Evolutionary conservation across 1,140 invertebrate species (phyloP).

Genomic region (Aphelenchoides besseyi): DNA sequence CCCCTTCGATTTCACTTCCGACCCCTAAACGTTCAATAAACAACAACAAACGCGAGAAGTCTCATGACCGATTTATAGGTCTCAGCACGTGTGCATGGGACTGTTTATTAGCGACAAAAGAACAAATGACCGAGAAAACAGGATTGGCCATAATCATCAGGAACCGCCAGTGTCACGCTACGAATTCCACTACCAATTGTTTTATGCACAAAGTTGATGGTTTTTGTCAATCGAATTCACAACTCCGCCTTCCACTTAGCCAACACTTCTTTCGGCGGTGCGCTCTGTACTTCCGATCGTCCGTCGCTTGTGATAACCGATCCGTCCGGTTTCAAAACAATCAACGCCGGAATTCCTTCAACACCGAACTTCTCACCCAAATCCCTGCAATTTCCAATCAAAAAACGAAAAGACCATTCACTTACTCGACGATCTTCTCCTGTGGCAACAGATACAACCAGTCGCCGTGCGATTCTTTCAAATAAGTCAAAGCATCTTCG

Average conservation of each 20-base stretch:
- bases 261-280: slow-evolving; percentile 7
- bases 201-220: too few species aligned
- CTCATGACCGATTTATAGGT: too few species aligned
- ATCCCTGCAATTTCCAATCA: slow-evolving; percentile 27
- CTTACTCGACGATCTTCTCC: slow-evolving; percentile 39
- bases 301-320: slow-evolving; percentile 33
- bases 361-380: slow-evolving; percentile 42
- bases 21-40: too few species aligned
- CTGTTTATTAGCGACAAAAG: too few species aligned
- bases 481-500: slow-evolving; percentile 59
- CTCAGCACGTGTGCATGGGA: too few species aligned
- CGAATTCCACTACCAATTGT: too few species aligned
- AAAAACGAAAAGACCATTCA: slow-evolving; percentile 22
- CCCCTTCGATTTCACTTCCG: too few species aligned
- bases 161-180: too few species aligned
- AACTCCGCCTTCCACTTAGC: slow-evolving; percentile 14
- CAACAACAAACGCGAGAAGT: too few species aligned
- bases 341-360: slow-evolving; percentile 55
- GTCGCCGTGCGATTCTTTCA: slow-evolving; percentile 63
- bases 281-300: slow-evolving; percentile 28
- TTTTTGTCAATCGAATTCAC: neutral
- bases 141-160: too few species aligned
- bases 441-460: slow-evolving; percentile 61
- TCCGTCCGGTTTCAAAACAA: slow-evolving; percentile 55
- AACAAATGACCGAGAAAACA: too few species aligned